Conservation (phyloP, 2,797 vertebrate species). For the Cirrhinus mrigala region DNA sequence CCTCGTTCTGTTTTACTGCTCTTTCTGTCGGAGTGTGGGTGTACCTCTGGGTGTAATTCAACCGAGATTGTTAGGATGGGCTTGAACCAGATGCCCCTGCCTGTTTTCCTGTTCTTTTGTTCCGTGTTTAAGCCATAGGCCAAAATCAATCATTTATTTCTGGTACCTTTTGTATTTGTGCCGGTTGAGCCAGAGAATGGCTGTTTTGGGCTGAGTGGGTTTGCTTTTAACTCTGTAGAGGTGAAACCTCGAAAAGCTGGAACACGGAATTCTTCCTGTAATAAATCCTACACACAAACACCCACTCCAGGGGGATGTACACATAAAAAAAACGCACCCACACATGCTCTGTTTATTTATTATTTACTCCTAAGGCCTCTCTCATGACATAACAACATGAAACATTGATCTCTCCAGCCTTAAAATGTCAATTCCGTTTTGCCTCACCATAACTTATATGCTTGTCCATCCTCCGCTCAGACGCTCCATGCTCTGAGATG, state of each 20-base stretch:
- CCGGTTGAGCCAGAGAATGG: conserved; percentile 36
- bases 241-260: conserved; percentile 56
- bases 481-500: conserved; percentile 93
- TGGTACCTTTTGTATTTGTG: conserved; percentile 66
- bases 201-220: conserved; percentile 34
- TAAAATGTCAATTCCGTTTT: conserved; percentile 61
- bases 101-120: conserved; percentile 63
- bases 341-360: conserved; percentile 70
- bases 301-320: conserved; percentile 42
- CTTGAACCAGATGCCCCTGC: conserved; percentile 39
- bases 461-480: conserved; percentile 70
- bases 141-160: conserved; percentile 77
- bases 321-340: conserved; percentile 34
- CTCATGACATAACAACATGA: conserved; percentile 73
- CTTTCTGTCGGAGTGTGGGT: conserved; percentile 49
- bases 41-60: conserved; percentile 52
- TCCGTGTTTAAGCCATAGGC: conserved; percentile 61
- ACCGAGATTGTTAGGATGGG: conserved; percentile 47
- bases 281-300: conserved; percentile 62
- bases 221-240: conserved; percentile 53
- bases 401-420: conserved; percentile 74
- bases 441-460: conserved; percentile 41
- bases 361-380: conserved; percentile 71
- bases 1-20: conserved; percentile 72
- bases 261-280: conserved; percentile 61